Evolutionary conservation across 2,888 invertebrate species (phyloP), one percentile per base, ranked within the genome.

Genomic region (Nomada goodeniana): DNA sequence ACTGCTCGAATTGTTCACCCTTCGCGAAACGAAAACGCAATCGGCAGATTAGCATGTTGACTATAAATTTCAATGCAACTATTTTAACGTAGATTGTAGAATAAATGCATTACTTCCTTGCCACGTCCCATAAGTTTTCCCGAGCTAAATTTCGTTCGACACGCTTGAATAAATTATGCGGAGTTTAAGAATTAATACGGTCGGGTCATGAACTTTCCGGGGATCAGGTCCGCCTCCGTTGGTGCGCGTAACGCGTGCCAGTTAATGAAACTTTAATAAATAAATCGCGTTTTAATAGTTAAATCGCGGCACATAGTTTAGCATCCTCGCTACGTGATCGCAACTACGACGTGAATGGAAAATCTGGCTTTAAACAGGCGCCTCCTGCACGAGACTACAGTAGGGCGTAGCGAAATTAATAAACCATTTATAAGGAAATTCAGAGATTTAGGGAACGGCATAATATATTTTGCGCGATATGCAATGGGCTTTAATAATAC

Each of bases 141-240:
- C 23, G n/a, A 23, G 23, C 44, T 50, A 60, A 53, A 70, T 73
- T 78, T 42, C 52, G 44, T 68, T 72, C 64, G 23, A 20, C 13
- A 23, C 20, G 53, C 44, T 59, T 65, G 55, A 70, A 82, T 74
- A 67, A 79, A 79, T 57, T 65, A 79, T 23, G 55, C 13, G 2
- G n/a, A 13, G 26, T 70, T 79, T 26, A 74, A 74, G 69, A 79
- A 81, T 82, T 70, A 82, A 82, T 57, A 82, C 64, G 69, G 5
- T 18, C 26, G 4, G 3, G 11, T 2, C 36, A 20, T 20, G 68
- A 65, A 42, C 29, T 69, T 55, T 29, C 15, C 15, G 26, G 57
- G 50, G 23, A 57, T 52, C 42, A 42, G 36, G 7, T 50, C 42
- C n/a, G 18, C 61, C 23, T 61, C 61, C 47, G 13, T 7, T n/a